phyloP scores from a whole-genome alignment of 2,888 invertebrate species.

The Epiblema foenella region DNA sequence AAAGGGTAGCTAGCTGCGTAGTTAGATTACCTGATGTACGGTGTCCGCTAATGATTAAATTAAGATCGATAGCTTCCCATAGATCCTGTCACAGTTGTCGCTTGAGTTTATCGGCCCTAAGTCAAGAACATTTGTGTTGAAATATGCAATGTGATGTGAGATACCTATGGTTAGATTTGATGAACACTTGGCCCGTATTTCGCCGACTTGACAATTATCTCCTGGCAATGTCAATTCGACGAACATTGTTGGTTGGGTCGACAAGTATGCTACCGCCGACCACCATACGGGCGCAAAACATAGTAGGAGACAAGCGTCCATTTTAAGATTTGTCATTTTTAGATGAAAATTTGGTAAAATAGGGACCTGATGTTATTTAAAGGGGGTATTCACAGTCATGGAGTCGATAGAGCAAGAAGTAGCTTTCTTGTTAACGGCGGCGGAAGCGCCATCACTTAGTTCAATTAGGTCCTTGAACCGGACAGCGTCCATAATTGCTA shows the following conservation, averaged over 20 bases:
- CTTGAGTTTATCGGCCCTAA: constrained; percentile 29
- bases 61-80: constrained; percentile 41
- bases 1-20: neutral
- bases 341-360: too few species aligned
- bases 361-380: neutral
- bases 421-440: constrained; percentile 43
- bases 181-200: too few species aligned
- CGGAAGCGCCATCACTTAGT: constrained; percentile 64
- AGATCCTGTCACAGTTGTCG: constrained; percentile 23
- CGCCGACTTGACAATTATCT: too few species aligned
- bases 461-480: constrained; percentile 56
- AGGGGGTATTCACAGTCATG: neutral
- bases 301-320: too few species aligned
- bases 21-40: constrained; percentile 30
- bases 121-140: constrained; percentile 1
- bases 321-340: too few species aligned
- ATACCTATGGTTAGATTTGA: too few species aligned
- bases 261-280: too few species aligned
- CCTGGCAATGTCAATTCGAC: too few species aligned
- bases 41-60: constrained; percentile 38
- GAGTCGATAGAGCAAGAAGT: neutral
- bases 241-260: too few species aligned
- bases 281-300: too few species aligned
- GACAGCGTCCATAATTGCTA: constrained; percentile 50
- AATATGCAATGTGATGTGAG: too few species aligned